Conservation (phyloP, 2,888 invertebrate genomes). For the Oligia strigilis region DNA sequence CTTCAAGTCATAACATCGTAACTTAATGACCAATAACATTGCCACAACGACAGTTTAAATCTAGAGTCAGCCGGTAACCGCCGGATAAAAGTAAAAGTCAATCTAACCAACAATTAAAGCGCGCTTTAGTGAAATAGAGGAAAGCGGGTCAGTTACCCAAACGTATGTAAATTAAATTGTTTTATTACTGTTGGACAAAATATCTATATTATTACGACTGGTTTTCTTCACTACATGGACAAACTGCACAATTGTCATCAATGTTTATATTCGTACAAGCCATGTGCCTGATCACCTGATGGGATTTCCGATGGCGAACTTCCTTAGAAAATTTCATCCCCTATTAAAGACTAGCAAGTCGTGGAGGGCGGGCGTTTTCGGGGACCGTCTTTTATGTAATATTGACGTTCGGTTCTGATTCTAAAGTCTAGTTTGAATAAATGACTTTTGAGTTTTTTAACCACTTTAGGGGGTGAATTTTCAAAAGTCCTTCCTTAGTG, state of each 20-base stretch:
- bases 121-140: slow-evolving; percentile 50
- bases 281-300: not conserved
- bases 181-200: slow-evolving; percentile 15
- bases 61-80: slow-evolving; percentile 23
- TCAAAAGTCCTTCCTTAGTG: not conserved
- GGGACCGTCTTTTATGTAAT: too few relatives aligned
- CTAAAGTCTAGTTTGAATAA: too few relatives aligned
- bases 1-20: slow-evolving; percentile 10
- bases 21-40: slow-evolving; percentile 12
- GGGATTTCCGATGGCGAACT: not conserved
- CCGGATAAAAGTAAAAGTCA: slow-evolving; percentile 65
- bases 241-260: not conserved
- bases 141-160: slow-evolving; percentile 59
- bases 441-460: too few relatives aligned
- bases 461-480: not conserved
- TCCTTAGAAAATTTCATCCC: not conserved
- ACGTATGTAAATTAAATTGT: slow-evolving; percentile 47
- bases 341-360: not conserved
- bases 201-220: slow-evolving; percentile 14
- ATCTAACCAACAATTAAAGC: slow-evolving; percentile 58
- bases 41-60: slow-evolving; percentile 29
- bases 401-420: too few relatives aligned
- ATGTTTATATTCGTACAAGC: not conserved
- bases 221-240: slow-evolving; percentile 1
- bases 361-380: too few relatives aligned